These are phyloP conservation scores for Paraescarpia echinospica DNA, from an alignment of 1,140 invertebrate genomes.

Conservation along the genomic window DNA sequence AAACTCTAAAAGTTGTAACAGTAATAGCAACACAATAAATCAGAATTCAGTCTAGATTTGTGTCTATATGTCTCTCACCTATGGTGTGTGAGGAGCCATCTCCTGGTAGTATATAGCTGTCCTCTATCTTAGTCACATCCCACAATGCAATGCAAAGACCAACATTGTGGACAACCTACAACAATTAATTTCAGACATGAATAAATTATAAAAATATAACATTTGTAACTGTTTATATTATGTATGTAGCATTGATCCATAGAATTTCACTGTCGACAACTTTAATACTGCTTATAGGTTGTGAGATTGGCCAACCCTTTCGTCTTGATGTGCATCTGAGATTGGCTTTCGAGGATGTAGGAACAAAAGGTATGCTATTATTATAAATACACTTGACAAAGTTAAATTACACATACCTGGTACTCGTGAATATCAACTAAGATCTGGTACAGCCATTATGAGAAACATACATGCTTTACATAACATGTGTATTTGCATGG, in stretches of 20 bases:
- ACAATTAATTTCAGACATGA: constrained; percentile 38
- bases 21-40: background rate
- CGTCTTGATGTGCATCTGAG: no score
- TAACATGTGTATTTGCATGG: background rate
- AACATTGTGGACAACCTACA: constrained; percentile 86
- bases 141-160: constrained; percentile 89
- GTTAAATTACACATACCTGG: background rate
- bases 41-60: background rate
- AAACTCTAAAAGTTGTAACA: background rate
- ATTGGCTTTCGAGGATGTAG: no score
- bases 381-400: background rate
- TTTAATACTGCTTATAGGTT: no score
- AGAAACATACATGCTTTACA: background rate
- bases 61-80: constrained; percentile 43
- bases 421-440: background rate
- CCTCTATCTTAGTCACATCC: constrained; percentile 82
- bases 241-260: background rate
- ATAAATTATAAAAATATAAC: background rate
- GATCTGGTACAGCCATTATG: background rate
- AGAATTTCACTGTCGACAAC: background rate
- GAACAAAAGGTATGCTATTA: no score
- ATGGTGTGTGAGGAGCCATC: constrained; percentile 92
- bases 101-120: constrained; percentile 89
- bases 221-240: background rate
- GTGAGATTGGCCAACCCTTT: no score